Evolutionary conservation across 2,888 invertebrate species (phyloP).

Genomic region (Limnephilus rhombicus): DNA sequence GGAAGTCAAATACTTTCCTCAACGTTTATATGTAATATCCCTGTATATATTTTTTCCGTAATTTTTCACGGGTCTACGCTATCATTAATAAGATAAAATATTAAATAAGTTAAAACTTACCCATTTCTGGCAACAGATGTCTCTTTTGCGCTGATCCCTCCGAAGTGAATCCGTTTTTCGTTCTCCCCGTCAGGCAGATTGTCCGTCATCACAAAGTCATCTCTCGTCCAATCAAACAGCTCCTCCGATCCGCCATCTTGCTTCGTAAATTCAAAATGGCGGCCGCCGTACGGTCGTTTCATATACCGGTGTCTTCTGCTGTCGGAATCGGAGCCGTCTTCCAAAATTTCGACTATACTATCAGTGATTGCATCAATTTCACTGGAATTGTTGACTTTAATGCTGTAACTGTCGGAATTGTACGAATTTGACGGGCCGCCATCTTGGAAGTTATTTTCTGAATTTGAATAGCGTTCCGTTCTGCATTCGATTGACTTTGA

Average conservation of each 20-base stretch:
- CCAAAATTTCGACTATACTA: conserved; percentile 12
- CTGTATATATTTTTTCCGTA: too few species aligned
- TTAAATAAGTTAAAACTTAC: conserved; percentile 70
- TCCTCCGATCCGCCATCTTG: conserved; percentile 23
- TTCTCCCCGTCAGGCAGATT: conserved; percentile 83
- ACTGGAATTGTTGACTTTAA: background rate
- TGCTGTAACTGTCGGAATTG: background rate
- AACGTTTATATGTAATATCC: too few species aligned
- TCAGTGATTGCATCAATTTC: background rate
- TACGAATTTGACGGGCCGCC: background rate
- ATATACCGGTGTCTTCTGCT: background rate
- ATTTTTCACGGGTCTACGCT: too few species aligned
- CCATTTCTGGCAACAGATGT: conserved; percentile 78
- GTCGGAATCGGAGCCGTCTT: background rate
- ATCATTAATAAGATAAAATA: too few species aligned
- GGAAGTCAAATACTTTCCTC: too few species aligned
- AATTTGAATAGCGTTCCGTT: background rate
- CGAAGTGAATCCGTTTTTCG: conserved; percentile 81
- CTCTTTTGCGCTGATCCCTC: conserved; percentile 83
- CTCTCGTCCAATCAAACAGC: conserved; percentile 69
- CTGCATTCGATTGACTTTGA: conserved; percentile 25
- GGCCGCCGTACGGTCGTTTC: background rate
- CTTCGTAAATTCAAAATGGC: conserved; percentile 38
- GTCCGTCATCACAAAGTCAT: conserved; percentile 83
- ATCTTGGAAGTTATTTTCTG: background rate